Percentiles rank a stretch among this genome's conserved stretches.
Evolutionary conservation across 2,797 vertebrate genomes (phyloP).

Genomic region (Mastacembelus armatus): DNA sequence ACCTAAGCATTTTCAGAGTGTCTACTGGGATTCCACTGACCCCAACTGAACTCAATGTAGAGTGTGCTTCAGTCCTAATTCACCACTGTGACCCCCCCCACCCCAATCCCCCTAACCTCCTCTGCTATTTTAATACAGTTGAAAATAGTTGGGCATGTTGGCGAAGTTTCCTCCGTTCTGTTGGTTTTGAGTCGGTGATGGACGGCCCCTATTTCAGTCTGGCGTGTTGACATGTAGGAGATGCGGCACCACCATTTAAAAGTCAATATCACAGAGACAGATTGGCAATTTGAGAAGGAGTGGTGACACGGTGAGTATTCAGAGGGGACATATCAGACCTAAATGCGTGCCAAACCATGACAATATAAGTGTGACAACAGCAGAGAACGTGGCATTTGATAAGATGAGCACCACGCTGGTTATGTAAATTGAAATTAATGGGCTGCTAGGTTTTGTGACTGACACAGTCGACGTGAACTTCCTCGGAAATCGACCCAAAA

Average conservation of each 20-base stretch:
- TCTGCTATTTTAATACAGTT: slow-evolving; percentile 53
- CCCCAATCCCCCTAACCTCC: not conserved
- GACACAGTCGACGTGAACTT: slow-evolving; percentile 35
- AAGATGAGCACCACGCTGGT: not conserved
- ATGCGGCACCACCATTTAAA: slow-evolving; percentile 55
- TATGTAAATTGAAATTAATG: slow-evolving; percentile 45
- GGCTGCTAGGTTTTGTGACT: slow-evolving; percentile 38
- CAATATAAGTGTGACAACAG: slow-evolving; percentile 7
- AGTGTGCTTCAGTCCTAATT: slow-evolving; percentile 38
- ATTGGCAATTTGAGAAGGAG: slow-evolving; percentile 57
- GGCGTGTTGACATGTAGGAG: slow-evolving; percentile 43
- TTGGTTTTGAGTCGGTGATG: slow-evolving; percentile 33
- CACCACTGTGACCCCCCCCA: not conserved
- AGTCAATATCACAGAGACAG: slow-evolving; percentile 61
- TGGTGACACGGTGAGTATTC: slow-evolving; percentile 44
- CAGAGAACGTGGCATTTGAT: slow-evolving; percentile 1
- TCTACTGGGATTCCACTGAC: slow-evolving; percentile 60
- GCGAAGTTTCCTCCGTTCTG: slow-evolving; percentile 40
- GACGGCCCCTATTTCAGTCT: slow-evolving; percentile 43
- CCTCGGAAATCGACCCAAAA: slow-evolving; percentile 28
- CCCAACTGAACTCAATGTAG: slow-evolving; percentile 57
- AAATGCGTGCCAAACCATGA: slow-evolving; percentile 36
- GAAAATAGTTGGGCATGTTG: slow-evolving; percentile 39
- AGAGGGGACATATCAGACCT: slow-evolving; percentile 21
- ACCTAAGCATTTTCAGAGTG: slow-evolving; percentile 57